Base-by-base conservation (phyloP, 2,888 invertebrate species). In the Gandaritis pyraliata region DNA sequence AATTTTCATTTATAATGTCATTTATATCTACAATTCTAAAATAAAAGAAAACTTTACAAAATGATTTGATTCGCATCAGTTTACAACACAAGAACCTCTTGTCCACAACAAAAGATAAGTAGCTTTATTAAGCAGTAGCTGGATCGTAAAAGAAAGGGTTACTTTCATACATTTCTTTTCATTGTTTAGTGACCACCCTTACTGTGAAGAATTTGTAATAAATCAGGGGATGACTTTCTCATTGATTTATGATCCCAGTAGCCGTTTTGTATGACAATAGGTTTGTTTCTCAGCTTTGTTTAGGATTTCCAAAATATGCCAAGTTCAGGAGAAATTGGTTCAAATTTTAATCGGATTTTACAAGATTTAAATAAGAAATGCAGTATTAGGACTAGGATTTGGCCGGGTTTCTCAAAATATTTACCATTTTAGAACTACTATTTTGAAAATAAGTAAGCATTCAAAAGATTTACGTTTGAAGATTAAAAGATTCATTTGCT, bases 41-140 rank as follows among this genome's bases (percentile, higher is more conserved):
- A n/a, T n/a, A n/a, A 23, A 2, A 23, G 23, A 23, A 6, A 23
- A 2, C 23, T 6, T 6, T 1, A 39, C 4, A 41, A 16, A 13
- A 16, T 8, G 36, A 53, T 56, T 52, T 39, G 36, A 55, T 70
- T 68, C 67, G 72, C 71, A 73, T 69, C 16, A 47, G 46, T 53
- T 53, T n/a, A 58, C 49, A 39, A 54, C 33, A 41, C 8, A 69
- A 64, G 58, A 30, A 58, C 46, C 55, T 63, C 53, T 66, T 58
- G 51, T 65, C 39, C 18, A 66, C 53, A 68, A 64, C 54, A 63
- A 61, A 69, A 64, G 75, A 78, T 80, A 86, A 83, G 86, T 71
- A 79, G 78, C 81, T 88, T 88, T 87, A 88, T 85, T 77, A 77
- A 70, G 73, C 85, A 86, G 90, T 88, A 90, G 90, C 86, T 66